These are phyloP conservation scores for Trichogramma evanescens DNA, from an alignment of 2,888 invertebrate species.

Conservation along the genomic window DNA sequence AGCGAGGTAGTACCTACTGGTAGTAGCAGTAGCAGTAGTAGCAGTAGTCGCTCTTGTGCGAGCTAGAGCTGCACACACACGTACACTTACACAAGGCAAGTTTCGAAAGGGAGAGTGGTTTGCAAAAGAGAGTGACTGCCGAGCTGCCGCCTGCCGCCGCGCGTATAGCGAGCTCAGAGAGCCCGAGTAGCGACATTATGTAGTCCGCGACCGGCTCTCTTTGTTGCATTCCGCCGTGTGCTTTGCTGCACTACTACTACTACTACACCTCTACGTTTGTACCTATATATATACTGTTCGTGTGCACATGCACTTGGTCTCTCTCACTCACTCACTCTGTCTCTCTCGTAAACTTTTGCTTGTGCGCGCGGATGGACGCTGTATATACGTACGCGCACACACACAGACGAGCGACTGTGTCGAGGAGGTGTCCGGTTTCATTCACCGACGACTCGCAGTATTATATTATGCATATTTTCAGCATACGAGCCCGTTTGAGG, in stretches of 20 bases:
- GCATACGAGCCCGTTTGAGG: no score
- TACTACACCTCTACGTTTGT: neutral
- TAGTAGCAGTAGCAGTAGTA: no score
- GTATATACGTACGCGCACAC: no score
- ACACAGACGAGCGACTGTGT: constrained; percentile 12
- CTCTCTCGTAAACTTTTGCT: neutral
- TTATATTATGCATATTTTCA: no score
- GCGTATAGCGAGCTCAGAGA: no score
- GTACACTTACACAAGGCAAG: neutral
- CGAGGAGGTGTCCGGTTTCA: constrained; percentile 35
- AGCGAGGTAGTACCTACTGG: no score
- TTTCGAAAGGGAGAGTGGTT: constrained; percentile 17
- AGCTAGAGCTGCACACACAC: neutral
- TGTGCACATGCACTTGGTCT: neutral
- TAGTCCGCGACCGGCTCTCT: constrained; percentile 25
- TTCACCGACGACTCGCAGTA: constrained; percentile 26
- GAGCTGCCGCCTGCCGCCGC: no score
- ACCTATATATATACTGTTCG: constrained; percentile 6
- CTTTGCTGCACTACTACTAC: constrained; percentile 21
- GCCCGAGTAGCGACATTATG: neutral
- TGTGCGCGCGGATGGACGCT: neutral
- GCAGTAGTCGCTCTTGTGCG: neutral
- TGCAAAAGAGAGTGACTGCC: no score
- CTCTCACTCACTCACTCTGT: constrained; percentile 1
- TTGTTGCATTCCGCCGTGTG: constrained; percentile 36